Base-by-base conservation (phyloP, 2,113 vertebrate genomes). In the Prietella phreatophila region DNA sequence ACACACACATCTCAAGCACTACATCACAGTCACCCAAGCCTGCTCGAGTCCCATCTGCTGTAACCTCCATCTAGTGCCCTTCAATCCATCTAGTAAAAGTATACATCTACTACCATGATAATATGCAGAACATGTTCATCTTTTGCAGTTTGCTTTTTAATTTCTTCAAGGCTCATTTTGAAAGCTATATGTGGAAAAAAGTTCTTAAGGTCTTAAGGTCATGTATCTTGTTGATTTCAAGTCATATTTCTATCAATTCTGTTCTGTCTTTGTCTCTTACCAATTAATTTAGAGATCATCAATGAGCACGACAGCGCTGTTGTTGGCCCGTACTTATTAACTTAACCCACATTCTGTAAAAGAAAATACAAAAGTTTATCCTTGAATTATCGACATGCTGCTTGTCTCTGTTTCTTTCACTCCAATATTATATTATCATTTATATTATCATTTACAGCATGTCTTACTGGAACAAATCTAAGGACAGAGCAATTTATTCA, bases 341-440 rank as follows among this genome's bases (percentile, higher is more conserved):
- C 20, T 15, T 61, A 36, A 39, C n/a, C 5, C 19, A 50, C 73
- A 78, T 53, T 53, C 75, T 8, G 5, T 78, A 8, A 33, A 39
- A 47, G 30, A 55, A 30, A 80, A 33, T 36, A 36, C 36, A 36
- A 17, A 17, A 25, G 42, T 25, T 56, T 80, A 80, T 55, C 47
- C 7, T 79, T 79, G 27, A 80, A n/a, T 30, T 56, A 55, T 56
- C 33, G 30, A 82, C 15, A 83, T 63, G 36, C 11, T n/a, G 47
- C 47, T n/a, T n/a, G 13, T 39, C n/a, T 82, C 56, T 33, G 13
- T 55, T 79, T 53, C 47, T 79, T 53, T 79, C 47, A 79, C 14
- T 53, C 27, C 76, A 53, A 53, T 79, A 27, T 79, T 53, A 14
- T 79, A 30, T 79, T 80, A 80, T 80, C 15, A 80, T 56, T 80